Base-by-base conservation (phyloP, 2,888 invertebrate genomes). In the Tanaodytes sp. region DNA sequence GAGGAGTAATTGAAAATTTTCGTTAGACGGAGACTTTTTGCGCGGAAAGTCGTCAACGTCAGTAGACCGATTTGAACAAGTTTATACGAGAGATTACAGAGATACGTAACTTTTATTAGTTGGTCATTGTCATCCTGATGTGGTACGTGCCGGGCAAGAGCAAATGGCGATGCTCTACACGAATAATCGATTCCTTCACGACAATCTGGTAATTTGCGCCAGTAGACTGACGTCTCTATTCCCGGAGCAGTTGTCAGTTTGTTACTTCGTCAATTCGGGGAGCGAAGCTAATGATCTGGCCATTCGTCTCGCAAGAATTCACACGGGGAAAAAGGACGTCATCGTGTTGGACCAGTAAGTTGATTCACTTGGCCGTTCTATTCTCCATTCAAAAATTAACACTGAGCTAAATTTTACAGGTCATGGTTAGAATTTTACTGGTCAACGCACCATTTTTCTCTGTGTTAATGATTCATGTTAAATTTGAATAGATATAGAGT, bases 271-370 rank as follows among this genome's bases (percentile, higher is more conserved):
- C 57, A 99, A 99, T 86, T 99, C 98, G 0, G 99, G 98, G 8
- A 98, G 98, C 4, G 99, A 99, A 87, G 98, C 98, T 6, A 99
- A 98, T 85, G 99, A 99, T 87, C 89, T 99, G 76, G 99, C 99
- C 0, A 85, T 99, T 36, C 90, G 98, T 65, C 87, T 99, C 68
- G 96, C 98, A 0, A 89, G 92, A 69, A 91, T 94, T 55, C 93
- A 96, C 84, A 98, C 98, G 1, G 92, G 93, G 78, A 91, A 93
- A 72, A 90, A 91, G 77, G 97, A 99, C 84, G 89, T 97, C 75
- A 93, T 99, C 79, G 93, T 96, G 0, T 87, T 99, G 58, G 97
- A 99, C 87, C 97, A 98, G 98, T 98, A 90, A 94, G 95, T 92
- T 30, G 5, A 58, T 59, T 51, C 40, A 31, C 36, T 63, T 52